Evolutionary conservation across 1,140 invertebrate species (phyloP).

Genomic region (Zaprionus africanus): DNA sequence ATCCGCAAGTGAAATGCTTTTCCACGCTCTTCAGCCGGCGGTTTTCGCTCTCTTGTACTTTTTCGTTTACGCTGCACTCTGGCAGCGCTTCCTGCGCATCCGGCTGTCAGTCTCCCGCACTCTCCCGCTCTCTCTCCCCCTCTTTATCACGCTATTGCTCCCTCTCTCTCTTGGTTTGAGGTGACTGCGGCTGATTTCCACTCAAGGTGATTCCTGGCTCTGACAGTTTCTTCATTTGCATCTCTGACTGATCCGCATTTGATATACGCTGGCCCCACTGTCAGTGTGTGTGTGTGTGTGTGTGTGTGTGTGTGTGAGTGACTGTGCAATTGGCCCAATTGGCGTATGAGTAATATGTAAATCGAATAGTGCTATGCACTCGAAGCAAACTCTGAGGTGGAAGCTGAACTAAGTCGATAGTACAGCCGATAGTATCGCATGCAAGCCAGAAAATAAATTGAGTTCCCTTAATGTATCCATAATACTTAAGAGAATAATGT

Average conservation of each 20-base stretch:
- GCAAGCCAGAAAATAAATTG: background rate
- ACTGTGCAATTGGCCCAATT: constrained; percentile 54
- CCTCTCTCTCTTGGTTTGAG: background rate
- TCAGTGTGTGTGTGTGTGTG: constrained; percentile 4
- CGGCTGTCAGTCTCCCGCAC: constrained; percentile 8
- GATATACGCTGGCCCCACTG: constrained; percentile 59
- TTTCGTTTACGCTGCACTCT: constrained; percentile 65
- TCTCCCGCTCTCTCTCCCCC: background rate
- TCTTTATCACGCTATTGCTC: no score
- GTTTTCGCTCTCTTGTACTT: background rate
- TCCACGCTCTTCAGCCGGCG: constrained; percentile 41
- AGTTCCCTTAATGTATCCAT: background rate
- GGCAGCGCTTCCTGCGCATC: constrained; percentile 43
- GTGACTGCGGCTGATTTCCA: constrained; percentile 22
- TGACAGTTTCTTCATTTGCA: constrained; percentile 79
- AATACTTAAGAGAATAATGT: background rate
- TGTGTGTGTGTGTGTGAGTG: constrained; percentile 12
- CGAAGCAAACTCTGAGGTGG: background rate
- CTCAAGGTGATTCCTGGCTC: constrained; percentile 37
- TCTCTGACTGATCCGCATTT: constrained; percentile 59
- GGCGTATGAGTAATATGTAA: constrained; percentile 68
- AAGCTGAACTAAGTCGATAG: background rate
- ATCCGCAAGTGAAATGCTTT: constrained; percentile 77
- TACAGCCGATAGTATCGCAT: background rate
- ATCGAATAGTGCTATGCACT: constrained; percentile 28